Evolutionary conservation across 2,888 invertebrate species (phyloP), one percentile per base, ranked within the genome.

Genomic region (Lobophora halterata): DNA sequence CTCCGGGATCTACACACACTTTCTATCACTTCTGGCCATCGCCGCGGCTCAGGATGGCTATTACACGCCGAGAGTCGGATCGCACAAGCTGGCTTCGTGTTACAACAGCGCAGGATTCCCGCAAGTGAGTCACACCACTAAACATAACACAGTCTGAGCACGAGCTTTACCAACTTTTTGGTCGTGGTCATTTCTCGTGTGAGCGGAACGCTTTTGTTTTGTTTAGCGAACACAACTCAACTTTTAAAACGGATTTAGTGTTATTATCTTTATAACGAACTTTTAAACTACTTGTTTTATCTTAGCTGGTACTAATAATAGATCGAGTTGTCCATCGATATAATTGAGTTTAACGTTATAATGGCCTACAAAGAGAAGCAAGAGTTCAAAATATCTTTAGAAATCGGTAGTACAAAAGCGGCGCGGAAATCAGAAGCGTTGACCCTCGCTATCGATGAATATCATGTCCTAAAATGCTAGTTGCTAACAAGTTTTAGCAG

Each of bases 111-210:
- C 81, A 30, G 78, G 78, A 47, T 49, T 65, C 11, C 83, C 86
- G 0, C 86, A 86, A 72, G 86, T 86, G 60, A 78, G 80, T 78
- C 20, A n/a, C n/a, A n/a, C n/a, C n/a, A n/a, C n/a, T n/a, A n/a
- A n/a, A n/a, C n/a, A n/a, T n/a, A n/a, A n/a, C n/a, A n/a, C n/a
- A 17, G 20, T 11, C 27, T 24, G 55, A 31, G 24, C 36, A 32
- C 23, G 45, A 52, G 51, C 61, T 62, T 53, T 64, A 58, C 54
- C 44, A 63, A 54, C 61, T 61, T 68, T 58, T 60, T 41, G 52
- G 56, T 59, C 54, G 58, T 63, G 58, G 58, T 61, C 49, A 55
- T 63, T 68, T 68, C 64, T 61, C 56, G 61, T 58, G 44, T 57
- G 49, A 46, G 49, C 37, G 18, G 47, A 59, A 52, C 57, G 49